Evolutionary conservation across 2,797 vertebrate genomes (phyloP), one percentile per base, ranked within the genome.

Genomic region (Fratercula arctica): DNA sequence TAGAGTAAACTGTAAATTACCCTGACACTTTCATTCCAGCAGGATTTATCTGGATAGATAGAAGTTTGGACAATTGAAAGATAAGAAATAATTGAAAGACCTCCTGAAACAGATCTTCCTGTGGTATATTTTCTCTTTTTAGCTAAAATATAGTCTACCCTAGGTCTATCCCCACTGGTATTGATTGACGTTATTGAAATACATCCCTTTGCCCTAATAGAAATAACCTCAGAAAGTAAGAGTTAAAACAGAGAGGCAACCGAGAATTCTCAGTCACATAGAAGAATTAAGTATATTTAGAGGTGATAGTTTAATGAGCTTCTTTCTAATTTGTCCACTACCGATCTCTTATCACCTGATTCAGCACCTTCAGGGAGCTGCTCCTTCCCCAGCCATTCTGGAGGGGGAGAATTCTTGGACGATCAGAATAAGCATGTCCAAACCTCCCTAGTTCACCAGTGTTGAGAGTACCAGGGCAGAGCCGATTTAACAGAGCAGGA

Each of bases 21-120:
- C 10, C 33, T 69, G 63, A 66, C 25, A 67, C 31, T 74, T 95
- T 59, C 31, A 93, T 84, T 95, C 45, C 56, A 79, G 41, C 41
- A 48, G 31, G n/a, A 84, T 82, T 91, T 69, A 93, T 64, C 60
- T 70, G 33, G n/a, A 64, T 39, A 93, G 77, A 82, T 1, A 85
- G 56, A 87, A 46, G 25, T 80, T 53, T 31, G 68, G 89, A 75
- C 85, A 94, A 93, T 45, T 79, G 39, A 92, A 93, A 95, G 67
- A 89, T 57, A 90, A 92, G 66, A 90, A 86, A 63, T 77, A 89
- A 94, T 81, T 91, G 21, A 90, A 96, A 90, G 37, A 68, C 1
- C 0, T 5, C 20, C 8, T 43, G 53, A 89, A 94, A 85, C 33
- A 35, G 13, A 76, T 24, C 29, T 73, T 85, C 43, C 43, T 57